phyloP scores from a whole-genome alignment of 2,113 vertebrate genomes.

The Leucopsar rothschildi region DNA sequence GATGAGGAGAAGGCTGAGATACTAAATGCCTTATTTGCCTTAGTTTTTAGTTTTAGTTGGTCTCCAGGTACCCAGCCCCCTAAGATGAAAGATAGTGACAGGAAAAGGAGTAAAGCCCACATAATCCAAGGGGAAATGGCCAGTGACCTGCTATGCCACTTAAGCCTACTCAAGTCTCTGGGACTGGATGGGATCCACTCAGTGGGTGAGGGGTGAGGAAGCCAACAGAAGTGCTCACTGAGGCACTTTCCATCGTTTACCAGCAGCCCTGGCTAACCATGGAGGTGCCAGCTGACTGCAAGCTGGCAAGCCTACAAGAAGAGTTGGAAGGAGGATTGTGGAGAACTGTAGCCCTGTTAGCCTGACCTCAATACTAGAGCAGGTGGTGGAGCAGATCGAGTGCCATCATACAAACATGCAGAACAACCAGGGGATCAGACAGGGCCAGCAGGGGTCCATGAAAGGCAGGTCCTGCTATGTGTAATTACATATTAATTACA shows the following conservation, averaged over 20 bases:
- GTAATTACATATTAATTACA: background rate
- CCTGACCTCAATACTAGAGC: background rate
- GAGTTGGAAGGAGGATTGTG: background rate
- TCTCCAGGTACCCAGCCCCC: background rate
- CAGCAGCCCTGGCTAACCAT: no score
- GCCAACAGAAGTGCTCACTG: background rate
- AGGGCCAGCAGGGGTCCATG: background rate
- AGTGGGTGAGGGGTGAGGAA: no score
- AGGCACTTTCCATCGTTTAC: background rate
- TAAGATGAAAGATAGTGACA: background rate
- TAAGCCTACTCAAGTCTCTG: background rate
- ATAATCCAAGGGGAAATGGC: background rate
- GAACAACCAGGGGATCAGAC: background rate
- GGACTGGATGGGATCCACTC: background rate
- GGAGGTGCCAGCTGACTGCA: background rate
- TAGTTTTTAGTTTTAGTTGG: background rate
- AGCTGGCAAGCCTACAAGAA: background rate
- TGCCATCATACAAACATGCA: rapidly evolving
- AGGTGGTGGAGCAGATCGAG: background rate
- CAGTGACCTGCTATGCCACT: background rate
- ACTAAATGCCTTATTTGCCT: background rate
- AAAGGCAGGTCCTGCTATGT: background rate
- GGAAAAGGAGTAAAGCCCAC: background rate
- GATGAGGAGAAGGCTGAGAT: background rate
- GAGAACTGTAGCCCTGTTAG: background rate